Evolutionary conservation across 2,888 invertebrate species (phyloP).

Genomic region (Pegoplata infirma): DNA sequence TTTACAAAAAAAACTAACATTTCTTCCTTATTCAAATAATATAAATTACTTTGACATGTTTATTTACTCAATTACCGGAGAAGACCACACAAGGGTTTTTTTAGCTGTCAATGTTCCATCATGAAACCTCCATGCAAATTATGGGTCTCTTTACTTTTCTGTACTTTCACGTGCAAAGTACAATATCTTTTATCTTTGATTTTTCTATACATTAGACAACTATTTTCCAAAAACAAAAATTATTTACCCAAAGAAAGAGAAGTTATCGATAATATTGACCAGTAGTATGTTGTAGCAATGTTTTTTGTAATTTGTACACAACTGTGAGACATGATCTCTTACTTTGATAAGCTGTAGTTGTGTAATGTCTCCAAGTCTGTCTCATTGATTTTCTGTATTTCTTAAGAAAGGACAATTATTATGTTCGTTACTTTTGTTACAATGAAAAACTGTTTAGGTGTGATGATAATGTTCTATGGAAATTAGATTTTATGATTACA

Average conservation of each 20-base stretch:
- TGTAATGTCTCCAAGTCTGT: conserved; percentile 23
- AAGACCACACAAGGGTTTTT: background rate
- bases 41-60: conserved; percentile 11
- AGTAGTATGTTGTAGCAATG: conserved; percentile 1
- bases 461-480: background rate
- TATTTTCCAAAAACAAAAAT: no score
- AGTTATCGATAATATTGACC: conserved; percentile 10
- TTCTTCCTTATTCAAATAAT: conserved; percentile 2
- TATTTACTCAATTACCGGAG: conserved; percentile 6
- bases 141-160: background rate
- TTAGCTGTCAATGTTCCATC: background rate
- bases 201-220: background rate
- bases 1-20: background rate
- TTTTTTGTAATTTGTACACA: conserved; percentile 12
- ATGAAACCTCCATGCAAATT: conserved; percentile 16
- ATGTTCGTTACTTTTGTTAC: no score
- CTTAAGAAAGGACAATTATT: conserved; percentile 27
- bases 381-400: conserved; percentile 7
- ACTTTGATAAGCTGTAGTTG: conserved; percentile 28
- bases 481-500: background rate
- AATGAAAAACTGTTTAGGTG: background rate
- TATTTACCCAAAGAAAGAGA: background rate
- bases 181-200: no score
- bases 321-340: conserved; percentile 41
- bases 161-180: background rate